Evolutionary conservation across 1,140 invertebrate genomes (phyloP), one percentile per base, ranked within the genome.

Genomic region (Battus philenor): DNA sequence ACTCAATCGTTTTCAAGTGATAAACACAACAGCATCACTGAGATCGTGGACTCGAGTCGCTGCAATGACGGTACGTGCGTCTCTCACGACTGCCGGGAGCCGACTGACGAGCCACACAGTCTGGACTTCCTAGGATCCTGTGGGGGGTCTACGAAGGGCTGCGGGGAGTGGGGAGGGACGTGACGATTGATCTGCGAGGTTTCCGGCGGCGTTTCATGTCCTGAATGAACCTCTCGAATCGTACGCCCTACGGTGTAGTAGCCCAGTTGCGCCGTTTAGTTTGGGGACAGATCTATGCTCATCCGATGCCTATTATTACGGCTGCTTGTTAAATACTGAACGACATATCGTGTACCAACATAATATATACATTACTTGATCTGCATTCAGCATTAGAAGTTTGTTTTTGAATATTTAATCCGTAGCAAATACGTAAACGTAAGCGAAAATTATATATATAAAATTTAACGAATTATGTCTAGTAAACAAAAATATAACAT

Each of bases 181-280:
- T 31, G 49, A 47, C 72, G 74, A 81, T 81, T 81, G 77, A 78
- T 81, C 77, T 70, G 69, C 64, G 63, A 53, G 39, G 54, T 52
- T 62, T 77, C 70, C 70, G 67, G 59, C 59, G 63, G 56, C 58
- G 61, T 65, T 59, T 58, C 63, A 63, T 67, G 69, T 75, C 68
- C 72, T 80, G 71, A 71, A 80, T 73, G 69, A 66, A 72, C 52
- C 57, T 58, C 54, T 48, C 50, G 47, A 43, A 47, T 34, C 30
- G 24, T 22, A 46, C 55, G 54, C 55, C 60, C 55, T 68, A 57
- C 50, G 50, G 13, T 30, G 34, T 34, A 54, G 38, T 12, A 29
- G 32, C 9, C 16, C 12, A 44, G 24, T 17, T 43, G 8, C 38
- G 44, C n/a, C 39, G 45, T 10, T 20, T 34, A 29, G 45, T 10